Conservation (phyloP, 2,113 vertebrate species). For the Platysternon megacephalum region DNA sequence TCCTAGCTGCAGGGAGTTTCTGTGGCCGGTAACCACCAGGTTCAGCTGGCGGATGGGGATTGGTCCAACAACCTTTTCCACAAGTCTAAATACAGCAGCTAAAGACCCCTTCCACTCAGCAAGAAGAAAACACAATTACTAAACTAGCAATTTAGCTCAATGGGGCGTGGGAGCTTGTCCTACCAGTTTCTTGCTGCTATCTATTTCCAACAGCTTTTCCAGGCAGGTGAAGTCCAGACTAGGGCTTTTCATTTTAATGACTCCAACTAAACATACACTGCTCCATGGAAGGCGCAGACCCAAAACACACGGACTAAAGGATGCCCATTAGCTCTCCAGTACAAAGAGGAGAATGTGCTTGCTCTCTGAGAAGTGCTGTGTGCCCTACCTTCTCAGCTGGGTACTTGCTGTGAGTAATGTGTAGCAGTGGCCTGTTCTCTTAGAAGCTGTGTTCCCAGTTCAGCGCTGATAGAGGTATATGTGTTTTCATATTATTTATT, state of each 20-base stretch:
- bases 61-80: constrained; percentile 69
- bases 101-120: constrained; percentile 66
- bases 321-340: background rate
- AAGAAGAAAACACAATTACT: constrained; percentile 71
- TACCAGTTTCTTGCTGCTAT: constrained; percentile 69
- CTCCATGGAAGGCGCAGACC: background rate
- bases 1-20: constrained; percentile 57
- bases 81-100: constrained; percentile 66
- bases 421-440: background rate
- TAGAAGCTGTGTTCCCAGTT: constrained; percentile 17
- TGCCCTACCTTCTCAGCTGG: background rate
- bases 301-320: constrained; percentile 7
- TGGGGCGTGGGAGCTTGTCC: constrained; percentile 67
- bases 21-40: constrained; percentile 57
- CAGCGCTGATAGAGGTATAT: constrained; percentile 37
- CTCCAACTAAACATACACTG: background rate
- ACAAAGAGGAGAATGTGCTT: background rate
- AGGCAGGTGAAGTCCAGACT: constrained; percentile 38
- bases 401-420: constrained; percentile 40
- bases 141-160: constrained; percentile 72
- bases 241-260: constrained; percentile 41
- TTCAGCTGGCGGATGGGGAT: constrained; percentile 45
- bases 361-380: constrained; percentile 50
- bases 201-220: constrained; percentile 45
- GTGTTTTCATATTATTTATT: constrained; percentile 55